Base-by-base conservation (phyloP, 2,888 invertebrate species). In the Aelia acuminata region DNA sequence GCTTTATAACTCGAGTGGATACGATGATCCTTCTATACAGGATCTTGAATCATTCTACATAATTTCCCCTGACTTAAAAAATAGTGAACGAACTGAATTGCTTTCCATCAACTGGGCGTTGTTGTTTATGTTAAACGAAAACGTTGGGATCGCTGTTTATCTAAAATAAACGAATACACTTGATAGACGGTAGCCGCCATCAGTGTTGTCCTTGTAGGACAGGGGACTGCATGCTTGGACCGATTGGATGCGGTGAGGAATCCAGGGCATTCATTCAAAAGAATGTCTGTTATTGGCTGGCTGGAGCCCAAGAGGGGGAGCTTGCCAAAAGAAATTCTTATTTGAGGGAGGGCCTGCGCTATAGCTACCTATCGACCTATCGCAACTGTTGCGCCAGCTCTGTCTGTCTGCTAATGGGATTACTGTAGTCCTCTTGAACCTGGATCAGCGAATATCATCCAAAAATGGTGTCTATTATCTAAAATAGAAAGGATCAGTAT, bases 381-480 rank as follows among this genome's bases (percentile, higher is more conserved):
- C 63, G 31, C n/a, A 80, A 80, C 80, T 80, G 80, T 80, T 80
- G 80, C 80, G 39, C 80, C 63, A 70, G 63, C 63, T 70, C 63
- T 70, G 31, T 70, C 63, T 70, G 31, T 70, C 63, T 70, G 18
- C 31, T 70, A 70, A 70, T 70, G 63, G 31, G 63, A 70, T 70
- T 70, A 70, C 63, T 35, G 63, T 70, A 70, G 63, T 70, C 63
- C 63, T 70, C 18, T 26, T 70, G 63, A 70, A 18, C 31, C 31
- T 70, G 26, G 63, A 35, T 35, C 31, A 70, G 3, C 18, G 5
- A 20, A 35, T 5, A 18, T 4, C 10, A 43, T 4, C 10, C 43
- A n/a, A n/a, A n/a, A n/a, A n/a, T n/a, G n/a, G n/a, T n/a, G n/a
- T n/a, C n/a, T n/a, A n/a, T n/a, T n/a, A n/a, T n/a, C n/a, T n/a